Evolutionary conservation across 2,113 vertebrate genomes (phyloP), one percentile per base, ranked within the genome.

Genomic region (Miniopterus natalensis): DNA sequence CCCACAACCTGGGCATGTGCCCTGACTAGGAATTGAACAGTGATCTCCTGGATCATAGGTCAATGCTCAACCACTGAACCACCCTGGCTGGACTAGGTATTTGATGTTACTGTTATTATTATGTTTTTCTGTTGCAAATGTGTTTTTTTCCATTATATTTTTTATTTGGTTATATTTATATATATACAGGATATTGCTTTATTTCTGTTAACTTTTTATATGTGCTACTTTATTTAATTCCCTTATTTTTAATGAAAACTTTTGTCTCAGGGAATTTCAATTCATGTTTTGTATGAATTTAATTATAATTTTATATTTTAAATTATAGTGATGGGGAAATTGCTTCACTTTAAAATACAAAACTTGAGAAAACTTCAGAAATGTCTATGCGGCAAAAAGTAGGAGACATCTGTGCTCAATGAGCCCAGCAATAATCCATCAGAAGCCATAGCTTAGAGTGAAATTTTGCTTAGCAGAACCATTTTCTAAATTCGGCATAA

Each of bases 401-500:
- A 73, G 63, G 88, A 14, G 51, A 40, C 51, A 74, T 92, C 31
- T 81, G 45, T 63, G 40, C 21, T 81, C 51, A 81, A 1, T 57
- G 40, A 77, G 18, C n/a, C 40, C 36, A 13, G 13, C 3, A 57
- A 4, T 71, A 55, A 74, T 31, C 36, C 6, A n/a, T 55, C 55
- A 53, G 78, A 93, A 23, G 8, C 29, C 25, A 10, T 9, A 84
- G 11, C 78, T 55, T 23, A 47, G 8, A 57, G 6, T 63, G 57
- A 75, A 84, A 6, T 65, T n/a, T 94, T 65, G 59, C 53, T 77
- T 77, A 88, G 63, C 11, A 25, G 12, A 20, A 10, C 36, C 57
- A 8, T 88, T 79, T 77, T 85, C 47, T 83, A 90, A 86, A 83
- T 90, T 73, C 73, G 83, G 31, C 65, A 40, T 84, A 66, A 92